phyloP scores from a whole-genome alignment of 1,140 invertebrate species.

The Caenorhabditis brenneri region DNA sequence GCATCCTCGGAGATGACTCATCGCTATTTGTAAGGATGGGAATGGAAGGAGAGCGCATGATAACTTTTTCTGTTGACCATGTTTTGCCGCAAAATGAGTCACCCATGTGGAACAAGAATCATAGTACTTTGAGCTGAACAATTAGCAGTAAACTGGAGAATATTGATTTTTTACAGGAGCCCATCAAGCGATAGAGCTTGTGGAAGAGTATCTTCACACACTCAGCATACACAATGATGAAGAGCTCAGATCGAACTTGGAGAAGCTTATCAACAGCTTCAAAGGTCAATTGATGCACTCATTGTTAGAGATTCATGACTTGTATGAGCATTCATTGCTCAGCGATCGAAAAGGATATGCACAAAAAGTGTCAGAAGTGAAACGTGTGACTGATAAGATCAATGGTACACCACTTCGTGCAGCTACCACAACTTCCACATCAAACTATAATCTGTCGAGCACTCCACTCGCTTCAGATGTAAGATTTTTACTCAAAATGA shows the following conservation, averaged over 20 bases:
- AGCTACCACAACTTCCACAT: neutral
- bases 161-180: constrained; percentile 79
- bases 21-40: constrained; percentile 5
- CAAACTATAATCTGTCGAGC: neutral
- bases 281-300: constrained; percentile 96
- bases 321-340: constrained; percentile 92
- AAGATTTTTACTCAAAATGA: neutral
- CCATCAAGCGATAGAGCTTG: constrained; percentile 90
- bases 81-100: constrained; percentile 40
- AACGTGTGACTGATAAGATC: constrained; percentile 94
- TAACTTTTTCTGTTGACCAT: constrained; percentile 40
- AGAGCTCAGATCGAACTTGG: constrained; percentile 89
- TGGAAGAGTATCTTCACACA: constrained; percentile 95
- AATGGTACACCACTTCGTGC: constrained; percentile 77
- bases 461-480: constrained; percentile 44
- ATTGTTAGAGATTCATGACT: constrained; percentile 95
- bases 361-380: constrained; percentile 91
- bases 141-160: neutral
- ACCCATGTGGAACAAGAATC: neutral
- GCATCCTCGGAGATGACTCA: constrained; percentile 4
- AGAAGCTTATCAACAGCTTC: constrained; percentile 95
- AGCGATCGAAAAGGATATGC: constrained; percentile 92
- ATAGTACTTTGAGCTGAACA: neutral
- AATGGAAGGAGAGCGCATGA: constrained; percentile 7
- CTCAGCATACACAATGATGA: constrained; percentile 88